Percentiles rank a stretch among this genome's conserved stretches.
These are phyloP conservation scores for Isichthys henryi DNA, from an alignment of 2,113 vertebrate genomes.

Conservation along the genomic window DNA sequence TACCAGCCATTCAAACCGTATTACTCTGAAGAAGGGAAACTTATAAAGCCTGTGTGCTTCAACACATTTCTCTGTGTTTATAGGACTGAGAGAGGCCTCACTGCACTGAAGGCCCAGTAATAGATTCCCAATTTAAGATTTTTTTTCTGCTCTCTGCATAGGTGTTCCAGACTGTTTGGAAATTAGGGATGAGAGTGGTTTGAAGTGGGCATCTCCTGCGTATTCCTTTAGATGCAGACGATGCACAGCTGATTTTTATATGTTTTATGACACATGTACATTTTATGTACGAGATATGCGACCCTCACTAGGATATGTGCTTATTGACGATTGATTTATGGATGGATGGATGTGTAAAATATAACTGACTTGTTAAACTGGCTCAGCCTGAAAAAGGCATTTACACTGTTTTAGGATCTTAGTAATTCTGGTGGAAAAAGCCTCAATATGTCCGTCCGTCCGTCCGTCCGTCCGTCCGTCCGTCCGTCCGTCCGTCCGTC, in stretches of 20 bases:
- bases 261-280: not conserved
- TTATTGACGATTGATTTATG: not conserved
- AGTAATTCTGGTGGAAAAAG: not conserved
- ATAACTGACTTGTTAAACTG: not conserved
- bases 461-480: no score
- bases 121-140: constrained; percentile 68
- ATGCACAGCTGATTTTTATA: not conserved
- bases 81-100: constrained; percentile 58
- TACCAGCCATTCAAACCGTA: constrained; percentile 81
- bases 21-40: constrained; percentile 78
- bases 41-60: constrained; percentile 75
- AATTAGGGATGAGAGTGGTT: not conserved
- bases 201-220: not conserved
- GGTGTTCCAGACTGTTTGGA: constrained; percentile 17
- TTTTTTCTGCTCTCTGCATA: constrained; percentile 16
- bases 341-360: not conserved
- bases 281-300: not conserved
- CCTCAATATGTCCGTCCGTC: not conserved
- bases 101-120: constrained; percentile 61
- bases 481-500: no score
- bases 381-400: not conserved
- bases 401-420: not conserved
- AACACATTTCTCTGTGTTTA: constrained; percentile 84
- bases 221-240: not conserved
- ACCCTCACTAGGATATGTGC: not conserved